Percentiles rank a stretch among this genome's conserved stretches.
These are phyloP conservation scores for Hydrolagus affinis DNA, from an alignment of 2,113 vertebrate genomes.

Conservation along the genomic window DNA sequence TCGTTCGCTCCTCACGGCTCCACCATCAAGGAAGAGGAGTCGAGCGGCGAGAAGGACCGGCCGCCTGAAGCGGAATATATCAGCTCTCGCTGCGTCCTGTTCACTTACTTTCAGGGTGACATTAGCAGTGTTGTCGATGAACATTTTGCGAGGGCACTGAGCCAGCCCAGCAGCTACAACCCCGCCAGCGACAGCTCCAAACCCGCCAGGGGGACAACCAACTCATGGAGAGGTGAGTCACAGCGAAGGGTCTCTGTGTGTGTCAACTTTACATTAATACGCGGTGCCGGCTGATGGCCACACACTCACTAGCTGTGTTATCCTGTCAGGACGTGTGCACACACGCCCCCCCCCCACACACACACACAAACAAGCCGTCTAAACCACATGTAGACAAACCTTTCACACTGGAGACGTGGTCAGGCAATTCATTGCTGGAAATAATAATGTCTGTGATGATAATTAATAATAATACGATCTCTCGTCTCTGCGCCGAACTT, in stretches of 20 bases:
- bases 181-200: constrained; percentile 59
- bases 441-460: too few species aligned
- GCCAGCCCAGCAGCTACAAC: constrained; percentile 69
- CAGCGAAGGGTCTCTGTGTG: neutral
- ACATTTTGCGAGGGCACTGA: constrained; percentile 93
- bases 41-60: constrained; percentile 78
- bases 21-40: constrained; percentile 80
- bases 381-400: neutral
- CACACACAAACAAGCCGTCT: neutral
- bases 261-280: too few species aligned
- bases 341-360: too few species aligned
- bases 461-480: neutral
- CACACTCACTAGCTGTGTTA: too few species aligned
- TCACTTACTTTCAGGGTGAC: constrained; percentile 96
- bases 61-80: constrained; percentile 90
- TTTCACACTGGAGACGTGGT: neutral
- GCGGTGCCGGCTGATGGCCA: neutral
- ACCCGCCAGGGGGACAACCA: constrained; percentile 47
- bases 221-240: constrained; percentile 65
- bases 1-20: constrained; percentile 63
- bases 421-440: neutral
- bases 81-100: constrained; percentile 86
- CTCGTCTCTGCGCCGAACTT: neutral
- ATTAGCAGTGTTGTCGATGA: constrained; percentile 93
- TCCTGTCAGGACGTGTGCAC: too few species aligned